Evolutionary conservation across 2,113 vertebrate genomes (phyloP).

Genomic region (Phrynocephalus versicolor): DNA sequence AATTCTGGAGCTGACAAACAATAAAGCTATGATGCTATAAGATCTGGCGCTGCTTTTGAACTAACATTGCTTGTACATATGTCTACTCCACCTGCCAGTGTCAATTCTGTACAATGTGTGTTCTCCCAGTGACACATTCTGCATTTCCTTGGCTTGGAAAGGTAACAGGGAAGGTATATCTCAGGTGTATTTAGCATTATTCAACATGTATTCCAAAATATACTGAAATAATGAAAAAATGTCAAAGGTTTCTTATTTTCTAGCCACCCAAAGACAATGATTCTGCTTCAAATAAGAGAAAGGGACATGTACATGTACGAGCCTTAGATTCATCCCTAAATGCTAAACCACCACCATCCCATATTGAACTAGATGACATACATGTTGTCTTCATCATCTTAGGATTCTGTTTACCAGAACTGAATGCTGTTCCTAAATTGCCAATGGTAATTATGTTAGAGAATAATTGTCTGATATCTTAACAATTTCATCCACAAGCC

Average conservation of each 20-base stretch:
- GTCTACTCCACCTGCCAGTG: background rate
- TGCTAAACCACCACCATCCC: too few relatives aligned
- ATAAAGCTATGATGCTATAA: background rate
- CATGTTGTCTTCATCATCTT: too few relatives aligned
- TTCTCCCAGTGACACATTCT: too few relatives aligned
- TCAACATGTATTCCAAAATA: background rate
- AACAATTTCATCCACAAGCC: slow-evolving; percentile 23
- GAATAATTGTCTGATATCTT: too few relatives aligned
- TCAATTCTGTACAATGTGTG: background rate
- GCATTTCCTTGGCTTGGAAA: too few relatives aligned
- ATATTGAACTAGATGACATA: too few relatives aligned
- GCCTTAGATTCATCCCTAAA: too few relatives aligned
- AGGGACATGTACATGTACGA: too few relatives aligned
- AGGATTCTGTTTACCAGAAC: background rate
- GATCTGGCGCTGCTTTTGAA: background rate
- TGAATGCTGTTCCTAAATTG: background rate
- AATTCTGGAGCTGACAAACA: background rate
- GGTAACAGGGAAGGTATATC: too few relatives aligned
- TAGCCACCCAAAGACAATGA: background rate
- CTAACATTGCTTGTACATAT: background rate
- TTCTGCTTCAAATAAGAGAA: too few relatives aligned
- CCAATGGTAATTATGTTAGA: too few relatives aligned
- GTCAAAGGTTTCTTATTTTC: background rate
- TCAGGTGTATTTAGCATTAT: background rate
- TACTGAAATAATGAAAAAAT: background rate